Evolutionary conservation across 2,797 vertebrate species (phyloP).

Genomic region (Hirundo rustica): DNA sequence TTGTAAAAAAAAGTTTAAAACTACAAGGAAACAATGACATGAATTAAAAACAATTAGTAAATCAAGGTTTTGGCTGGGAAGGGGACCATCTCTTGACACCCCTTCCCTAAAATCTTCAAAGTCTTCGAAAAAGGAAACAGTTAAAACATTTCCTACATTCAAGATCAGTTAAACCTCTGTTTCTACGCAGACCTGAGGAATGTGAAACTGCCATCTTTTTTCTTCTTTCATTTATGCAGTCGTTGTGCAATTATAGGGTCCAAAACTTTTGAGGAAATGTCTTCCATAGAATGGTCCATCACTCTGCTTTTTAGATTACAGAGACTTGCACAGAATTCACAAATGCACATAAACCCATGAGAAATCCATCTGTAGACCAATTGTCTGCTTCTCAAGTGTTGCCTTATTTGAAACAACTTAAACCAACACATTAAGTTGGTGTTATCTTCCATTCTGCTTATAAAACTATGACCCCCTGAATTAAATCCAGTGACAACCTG

Average conservation of each 20-base stretch:
- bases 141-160: neutral
- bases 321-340: neutral
- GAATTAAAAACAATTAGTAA: neutral
- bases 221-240: neutral
- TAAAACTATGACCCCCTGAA: neutral
- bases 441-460: neutral
- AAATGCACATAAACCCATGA: neutral
- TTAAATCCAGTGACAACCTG: neutral
- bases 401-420: neutral
- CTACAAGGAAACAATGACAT: neutral
- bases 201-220: neutral
- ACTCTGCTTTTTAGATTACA: neutral
- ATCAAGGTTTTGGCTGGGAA: neutral
- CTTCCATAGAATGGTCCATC: neutral
- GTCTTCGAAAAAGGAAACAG: neutral
- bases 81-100: neutral
- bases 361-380: neutral
- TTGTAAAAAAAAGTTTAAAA: neutral
- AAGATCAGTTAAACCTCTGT: neutral
- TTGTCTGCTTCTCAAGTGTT: neutral
- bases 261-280: neutral
- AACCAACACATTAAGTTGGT: neutral
- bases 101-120: neutral
- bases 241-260: neutral
- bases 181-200: neutral